Percentiles rank a stretch among this genome's conserved stretches.
These are phyloP conservation scores for Drosophila picticornis DNA, from an alignment of 2,888 invertebrate species.

Conservation along the genomic window DNA sequence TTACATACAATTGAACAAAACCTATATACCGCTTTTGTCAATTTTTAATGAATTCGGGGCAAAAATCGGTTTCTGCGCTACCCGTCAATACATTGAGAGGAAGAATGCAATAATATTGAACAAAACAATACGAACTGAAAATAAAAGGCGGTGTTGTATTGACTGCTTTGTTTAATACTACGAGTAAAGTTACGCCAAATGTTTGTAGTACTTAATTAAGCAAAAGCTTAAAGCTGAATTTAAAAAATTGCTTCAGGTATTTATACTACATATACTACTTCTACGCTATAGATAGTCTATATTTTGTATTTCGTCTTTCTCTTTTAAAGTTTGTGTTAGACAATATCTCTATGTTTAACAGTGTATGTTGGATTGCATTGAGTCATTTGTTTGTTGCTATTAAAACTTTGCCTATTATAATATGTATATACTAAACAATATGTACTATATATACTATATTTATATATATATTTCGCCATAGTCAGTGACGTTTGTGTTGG, in stretches of 20 bases:
- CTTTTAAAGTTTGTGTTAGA: not conserved
- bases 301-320: not conserved
- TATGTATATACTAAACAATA: not conserved
- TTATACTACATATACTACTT: not conserved
- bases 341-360: not conserved
- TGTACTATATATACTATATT: not conserved
- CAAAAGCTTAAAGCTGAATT: not conserved
- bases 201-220: not conserved
- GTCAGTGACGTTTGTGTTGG: conserved; percentile 5
- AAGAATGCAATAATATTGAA: conserved; percentile 70
- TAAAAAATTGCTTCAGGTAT: conserved; percentile 3
- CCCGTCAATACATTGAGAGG: conserved; percentile 58
- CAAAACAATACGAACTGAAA: conserved; percentile 33
- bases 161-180: not conserved
- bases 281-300: no score
- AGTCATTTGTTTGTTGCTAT: not conserved
- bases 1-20: not conserved
- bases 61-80: conserved; percentile 23
- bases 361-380: not conserved
- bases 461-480: not conserved
- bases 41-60: not conserved
- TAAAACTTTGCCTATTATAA: not conserved
- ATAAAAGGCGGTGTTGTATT: conserved; percentile 25
- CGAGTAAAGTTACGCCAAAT: not conserved
- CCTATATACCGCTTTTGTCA: not conserved